phyloP scores from a whole-genome alignment of 2,797 vertebrate genomes.

The Accipiter minullus region DNA sequence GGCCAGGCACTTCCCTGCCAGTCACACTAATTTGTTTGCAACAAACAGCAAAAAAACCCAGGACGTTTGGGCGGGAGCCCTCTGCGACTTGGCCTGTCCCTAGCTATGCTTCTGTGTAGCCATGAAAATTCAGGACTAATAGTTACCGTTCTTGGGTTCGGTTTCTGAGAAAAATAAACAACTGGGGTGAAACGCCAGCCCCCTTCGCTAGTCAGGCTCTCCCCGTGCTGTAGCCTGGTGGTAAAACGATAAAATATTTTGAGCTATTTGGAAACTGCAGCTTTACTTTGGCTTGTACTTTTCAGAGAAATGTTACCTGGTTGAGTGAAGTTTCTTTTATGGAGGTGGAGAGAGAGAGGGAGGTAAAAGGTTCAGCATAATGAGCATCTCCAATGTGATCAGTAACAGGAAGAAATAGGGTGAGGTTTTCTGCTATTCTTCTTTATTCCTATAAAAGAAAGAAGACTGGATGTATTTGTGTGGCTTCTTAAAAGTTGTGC shows the following conservation, averaged over 20 bases:
- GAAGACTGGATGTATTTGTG: background rate
- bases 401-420: background rate
- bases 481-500: background rate
- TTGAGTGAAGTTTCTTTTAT: background rate
- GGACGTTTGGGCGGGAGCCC: background rate
- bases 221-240: background rate
- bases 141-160: background rate
- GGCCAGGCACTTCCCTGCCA: background rate
- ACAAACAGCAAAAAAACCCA: background rate
- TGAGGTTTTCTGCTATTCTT: background rate
- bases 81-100: background rate
- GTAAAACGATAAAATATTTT: background rate
- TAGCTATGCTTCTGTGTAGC: background rate
- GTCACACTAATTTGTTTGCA: background rate
- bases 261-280: background rate
- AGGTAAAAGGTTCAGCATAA: background rate
- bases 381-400: background rate
- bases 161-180: background rate
- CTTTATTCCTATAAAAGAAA: background rate
- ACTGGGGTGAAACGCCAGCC: background rate
- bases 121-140: background rate
- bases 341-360: background rate
- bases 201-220: background rate
- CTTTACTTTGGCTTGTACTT: background rate
- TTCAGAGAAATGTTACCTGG: background rate